Evolutionary conservation across 2,113 vertebrate species (phyloP).

Genomic region (Apeltes quadracus): DNA sequence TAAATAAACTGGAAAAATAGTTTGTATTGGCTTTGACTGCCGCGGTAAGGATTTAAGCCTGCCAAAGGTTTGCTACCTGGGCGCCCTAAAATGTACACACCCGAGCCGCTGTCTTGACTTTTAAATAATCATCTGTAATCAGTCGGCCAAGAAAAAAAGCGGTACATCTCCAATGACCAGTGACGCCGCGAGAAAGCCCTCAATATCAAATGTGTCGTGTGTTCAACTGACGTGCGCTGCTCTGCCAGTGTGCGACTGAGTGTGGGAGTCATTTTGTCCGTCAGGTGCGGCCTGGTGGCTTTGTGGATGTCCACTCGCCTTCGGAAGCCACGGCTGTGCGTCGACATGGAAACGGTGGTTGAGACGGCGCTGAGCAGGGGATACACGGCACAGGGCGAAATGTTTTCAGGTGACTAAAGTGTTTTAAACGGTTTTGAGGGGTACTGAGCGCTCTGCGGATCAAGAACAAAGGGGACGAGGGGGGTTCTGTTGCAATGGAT

Average conservation of each 20-base stretch:
- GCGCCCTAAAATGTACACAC: too few species aligned
- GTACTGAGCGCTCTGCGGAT: neutral
- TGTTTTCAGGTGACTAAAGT: conserved; percentile 86
- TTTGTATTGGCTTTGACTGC: too few species aligned
- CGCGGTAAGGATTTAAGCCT: too few species aligned
- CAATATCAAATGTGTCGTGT: neutral
- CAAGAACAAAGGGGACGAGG: neutral
- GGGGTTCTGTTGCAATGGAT: neutral
- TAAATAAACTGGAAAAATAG: too few species aligned
- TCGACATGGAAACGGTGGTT: conserved; percentile 80
- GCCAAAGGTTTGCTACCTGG: too few species aligned
- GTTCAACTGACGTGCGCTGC: neutral
- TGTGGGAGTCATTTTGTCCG: conserved; percentile 15
- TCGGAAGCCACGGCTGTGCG: conserved; percentile 43
- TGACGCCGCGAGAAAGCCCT: neutral
- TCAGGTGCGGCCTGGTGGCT: conserved; percentile 90
- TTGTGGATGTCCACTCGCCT: conserved; percentile 88
- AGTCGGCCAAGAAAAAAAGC: neutral
- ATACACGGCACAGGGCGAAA: conserved; percentile 89
- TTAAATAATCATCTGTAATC: neutral
- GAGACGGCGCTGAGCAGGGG: conserved; percentile 78
- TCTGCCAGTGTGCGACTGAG: conserved; percentile 1
- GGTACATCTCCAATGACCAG: neutral
- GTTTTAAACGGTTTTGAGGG: neutral
- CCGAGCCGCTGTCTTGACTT: too few species aligned